A percentile compares a stretch with the other conserved stretches of the same genome.
These are phyloP conservation scores for Buphagus erythrorhynchus DNA, from an alignment of 2,797 vertebrate species.

Conservation along the genomic window DNA sequence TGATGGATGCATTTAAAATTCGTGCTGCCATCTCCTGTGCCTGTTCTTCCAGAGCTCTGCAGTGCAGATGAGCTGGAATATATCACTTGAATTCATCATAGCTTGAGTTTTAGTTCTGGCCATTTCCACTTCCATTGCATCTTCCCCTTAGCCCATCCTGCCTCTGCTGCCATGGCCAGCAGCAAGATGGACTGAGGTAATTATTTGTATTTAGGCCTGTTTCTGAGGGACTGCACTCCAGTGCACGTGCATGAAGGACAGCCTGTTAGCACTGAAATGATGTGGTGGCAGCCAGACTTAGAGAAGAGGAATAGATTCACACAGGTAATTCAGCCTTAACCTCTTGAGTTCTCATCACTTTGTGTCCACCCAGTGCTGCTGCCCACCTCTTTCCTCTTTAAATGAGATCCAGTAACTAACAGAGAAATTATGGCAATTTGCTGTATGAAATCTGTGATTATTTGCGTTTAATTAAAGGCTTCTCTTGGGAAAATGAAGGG, in stretches of 20 bases:
- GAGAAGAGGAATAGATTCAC: neutral
- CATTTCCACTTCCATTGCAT: slow-evolving; percentile 37
- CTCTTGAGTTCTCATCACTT: slow-evolving; percentile 35
- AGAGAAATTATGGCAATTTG: slow-evolving; percentile 52
- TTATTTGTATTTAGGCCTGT: slow-evolving; percentile 33
- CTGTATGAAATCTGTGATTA: slow-evolving; percentile 73
- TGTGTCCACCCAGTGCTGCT: neutral
- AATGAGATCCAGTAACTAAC: slow-evolving; percentile 53
- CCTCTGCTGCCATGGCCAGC: neutral
- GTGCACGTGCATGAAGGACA: neutral
- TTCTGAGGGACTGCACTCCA: slow-evolving; percentile 22
- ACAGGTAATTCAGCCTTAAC: slow-evolving; percentile 21
- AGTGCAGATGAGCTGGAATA: slow-evolving; percentile 1
- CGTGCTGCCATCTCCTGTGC: neutral
- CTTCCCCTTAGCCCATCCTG: neutral
- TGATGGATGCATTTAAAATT: slow-evolving; percentile 5
- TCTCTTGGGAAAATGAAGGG: slow-evolving; percentile 69
- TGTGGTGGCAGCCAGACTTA: neutral
- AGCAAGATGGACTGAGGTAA: slow-evolving; percentile 37
- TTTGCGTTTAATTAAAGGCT: slow-evolving; percentile 76
- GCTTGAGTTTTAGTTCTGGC: slow-evolving; percentile 21
- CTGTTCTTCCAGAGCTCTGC: slow-evolving; percentile 3
- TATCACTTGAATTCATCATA: neutral
- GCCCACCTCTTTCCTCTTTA: slow-evolving; percentile 23
- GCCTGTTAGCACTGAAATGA: neutral